These are phyloP conservation scores for Batillaria attramentaria DNA, from an alignment of 1,140 invertebrate genomes.

Conservation along the genomic window DNA sequence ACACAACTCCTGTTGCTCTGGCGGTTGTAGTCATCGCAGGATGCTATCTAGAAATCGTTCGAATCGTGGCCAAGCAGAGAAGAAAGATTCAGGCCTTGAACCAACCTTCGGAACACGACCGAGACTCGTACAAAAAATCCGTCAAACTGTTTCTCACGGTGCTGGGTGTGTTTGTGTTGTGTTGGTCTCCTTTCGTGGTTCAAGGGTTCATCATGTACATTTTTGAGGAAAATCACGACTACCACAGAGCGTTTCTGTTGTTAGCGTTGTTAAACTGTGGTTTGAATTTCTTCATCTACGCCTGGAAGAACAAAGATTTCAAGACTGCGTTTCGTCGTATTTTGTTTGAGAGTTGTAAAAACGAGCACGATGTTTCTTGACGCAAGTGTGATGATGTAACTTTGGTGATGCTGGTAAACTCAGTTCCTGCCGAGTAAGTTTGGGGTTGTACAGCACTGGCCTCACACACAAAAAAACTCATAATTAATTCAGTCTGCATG, in stretches of 20 bases:
- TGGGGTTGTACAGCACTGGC: too few species aligned
- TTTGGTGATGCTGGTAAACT: neutral
- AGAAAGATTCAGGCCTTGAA: neutral
- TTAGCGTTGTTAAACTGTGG: constrained; percentile 19
- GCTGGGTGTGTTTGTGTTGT: neutral
- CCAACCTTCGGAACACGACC: neutral
- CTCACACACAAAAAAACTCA: too few species aligned
- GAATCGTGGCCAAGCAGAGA: neutral
- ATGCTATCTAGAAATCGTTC: constrained; percentile 13
- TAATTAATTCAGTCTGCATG: too few species aligned
- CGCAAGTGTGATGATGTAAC: neutral
- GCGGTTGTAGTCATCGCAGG: neutral
- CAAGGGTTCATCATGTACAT: neutral
- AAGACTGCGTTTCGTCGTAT: neutral
- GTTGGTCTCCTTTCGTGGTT: constrained; percentile 5
- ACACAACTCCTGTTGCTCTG: neutral
- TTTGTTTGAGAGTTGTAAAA: neutral
- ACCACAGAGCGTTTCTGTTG: neutral
- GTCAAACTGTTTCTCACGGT: constrained; percentile 13
- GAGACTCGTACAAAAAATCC: constrained; percentile 5
- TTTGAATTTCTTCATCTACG: constrained; percentile 27
- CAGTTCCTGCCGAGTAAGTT: too few species aligned
- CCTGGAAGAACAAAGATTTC: constrained; percentile 20
- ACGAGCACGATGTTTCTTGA: neutral
- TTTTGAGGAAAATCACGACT: neutral